Evolutionary conservation across 1,140 invertebrate genomes (phyloP), one percentile per base, ranked within the genome.

Genomic region (Trichonephila inaurata): DNA sequence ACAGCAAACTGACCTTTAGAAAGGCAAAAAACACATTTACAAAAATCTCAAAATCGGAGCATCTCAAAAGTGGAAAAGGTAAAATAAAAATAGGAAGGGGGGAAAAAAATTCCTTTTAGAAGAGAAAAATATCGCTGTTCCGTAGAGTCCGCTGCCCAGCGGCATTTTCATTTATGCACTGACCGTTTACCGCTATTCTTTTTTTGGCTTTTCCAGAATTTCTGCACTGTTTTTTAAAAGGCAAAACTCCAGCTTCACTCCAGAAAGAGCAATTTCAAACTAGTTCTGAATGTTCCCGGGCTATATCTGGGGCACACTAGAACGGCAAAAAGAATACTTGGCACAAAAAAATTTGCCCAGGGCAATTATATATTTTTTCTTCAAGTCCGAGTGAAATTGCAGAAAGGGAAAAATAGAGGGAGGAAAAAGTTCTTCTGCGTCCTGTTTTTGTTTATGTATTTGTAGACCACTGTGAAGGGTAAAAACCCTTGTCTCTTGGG

Each of bases 261-360:
- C 61, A 72, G 64, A 89, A 51, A 89, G 88, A 72, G 88, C 88
- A 89, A 89, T 89, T 89, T 89, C 88, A 19, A 89, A 89, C 88
- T 89, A 72, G 86, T 88, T 77, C 88, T 58, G 18, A 4, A 72
- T 62, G 62, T 77, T 61, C 66, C 88, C 64, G n/a, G 88, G 88
- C 88, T 89, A 89, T 88, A 66, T 60, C 88, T 72, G 44, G 21
- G 61, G 4, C 86, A n/a, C 12, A 28, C 8, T 44, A 89, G n/a
- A 58, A 66, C 40, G 88, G 12, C 81, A 21, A 40, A 51, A 40
- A 40, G 81, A 83, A 21, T 58, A 44, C 44, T 83, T 40, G 21
- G n/a, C 51, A 44, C 51, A 44, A 40, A 51, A n/a, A 19, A 60
- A 85, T 85, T 85, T 77, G 72, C 72, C 72, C 28, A 5, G 28